Base-by-base conservation (phyloP, 2,888 invertebrate species). In the Parapristionchus giblindavisi region DNA sequence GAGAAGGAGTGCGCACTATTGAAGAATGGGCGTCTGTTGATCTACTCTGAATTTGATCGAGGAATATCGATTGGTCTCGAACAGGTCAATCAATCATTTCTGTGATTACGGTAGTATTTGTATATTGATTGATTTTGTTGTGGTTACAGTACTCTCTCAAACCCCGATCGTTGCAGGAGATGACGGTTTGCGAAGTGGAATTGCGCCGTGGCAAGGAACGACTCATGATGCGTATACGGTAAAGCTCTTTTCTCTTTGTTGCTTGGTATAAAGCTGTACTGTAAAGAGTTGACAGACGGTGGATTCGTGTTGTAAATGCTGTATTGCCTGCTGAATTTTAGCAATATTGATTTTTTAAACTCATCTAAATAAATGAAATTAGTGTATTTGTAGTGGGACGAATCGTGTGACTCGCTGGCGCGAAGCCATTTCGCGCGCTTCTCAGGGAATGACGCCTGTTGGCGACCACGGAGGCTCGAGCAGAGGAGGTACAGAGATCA, bases 1-100 rank as follows among this genome's bases (percentile, higher is more conserved):
- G 51, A 34, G 43, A 68, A 52, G 34, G 51, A 52, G 27, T 68
- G 68, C n/a, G 68, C 36, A 17, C 68, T 68, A 36, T 34, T 52
- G 24, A 52, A 68, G 34, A 52, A 36, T 24, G 68, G 68, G 11
- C 68, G 68, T 27, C 36, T 68, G 3, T 24, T 68, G 32, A 68
- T 68, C 68, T 68, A 68, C 36, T 68, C 51, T 3, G 27, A 34
- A 2, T 52, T 52, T 36, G 68, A 68, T 51, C 48, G 68, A 34
- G 68, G 68, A 48, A 17, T 68, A 24, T 38, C 36, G 36, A 68
- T 68, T 11, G 21, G 48, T 48, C 11, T 48, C 48, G 48, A 48
- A 11, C 48, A 48, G 48, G 48, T 48, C 11, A 14, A 48, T 21
- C 14, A 24, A 52, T 34, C 51, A 68, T 68, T 21, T 32, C 51